Percentiles rank a stretch among this genome's conserved stretches.
Evolutionary conservation across 2,888 invertebrate species (phyloP).

Genomic region (Pristionchus arcanus): DNA sequence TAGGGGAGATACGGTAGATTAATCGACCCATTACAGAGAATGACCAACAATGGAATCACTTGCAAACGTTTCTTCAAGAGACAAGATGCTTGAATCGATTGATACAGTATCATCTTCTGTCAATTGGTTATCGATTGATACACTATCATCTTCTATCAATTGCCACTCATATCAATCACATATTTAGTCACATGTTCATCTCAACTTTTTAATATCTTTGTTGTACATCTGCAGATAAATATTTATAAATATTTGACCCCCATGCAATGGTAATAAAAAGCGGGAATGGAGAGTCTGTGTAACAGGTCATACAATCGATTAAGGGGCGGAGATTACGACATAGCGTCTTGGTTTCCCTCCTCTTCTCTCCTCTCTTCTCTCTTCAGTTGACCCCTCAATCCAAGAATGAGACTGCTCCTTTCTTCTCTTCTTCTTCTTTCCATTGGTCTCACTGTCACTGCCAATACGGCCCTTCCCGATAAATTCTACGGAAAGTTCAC

Average conservation of each 20-base stretch:
- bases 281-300: not conserved
- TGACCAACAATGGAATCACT: slow-evolving; percentile 74
- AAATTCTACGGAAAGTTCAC: slow-evolving; percentile 72
- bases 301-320: slow-evolving; percentile 25
- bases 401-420: slow-evolving; percentile 18
- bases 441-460: slow-evolving; percentile 56
- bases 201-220: slow-evolving; percentile 11
- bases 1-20: not conserved
- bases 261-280: not conserved
- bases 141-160: slow-evolving; percentile 6
- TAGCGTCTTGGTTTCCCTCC: not conserved
- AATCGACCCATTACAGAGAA: slow-evolving; percentile 67
- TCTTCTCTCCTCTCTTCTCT: slow-evolving; percentile 32
- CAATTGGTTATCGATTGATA: not conserved
- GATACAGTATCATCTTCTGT: slow-evolving; percentile 10
- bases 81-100: slow-evolving; percentile 55
- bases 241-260: not conserved
- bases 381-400: slow-evolving; percentile 1
- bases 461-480: slow-evolving; percentile 64
- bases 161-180: slow-evolving; percentile 14
- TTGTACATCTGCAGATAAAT: slow-evolving; percentile 27
- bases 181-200: slow-evolving; percentile 28
- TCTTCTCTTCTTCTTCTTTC: slow-evolving; percentile 58
- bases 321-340: slow-evolving; percentile 39
- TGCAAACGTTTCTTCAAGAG: slow-evolving; percentile 77